Conservation (phyloP, 2,888 invertebrate species). For the Apotomis betuletana region DNA sequence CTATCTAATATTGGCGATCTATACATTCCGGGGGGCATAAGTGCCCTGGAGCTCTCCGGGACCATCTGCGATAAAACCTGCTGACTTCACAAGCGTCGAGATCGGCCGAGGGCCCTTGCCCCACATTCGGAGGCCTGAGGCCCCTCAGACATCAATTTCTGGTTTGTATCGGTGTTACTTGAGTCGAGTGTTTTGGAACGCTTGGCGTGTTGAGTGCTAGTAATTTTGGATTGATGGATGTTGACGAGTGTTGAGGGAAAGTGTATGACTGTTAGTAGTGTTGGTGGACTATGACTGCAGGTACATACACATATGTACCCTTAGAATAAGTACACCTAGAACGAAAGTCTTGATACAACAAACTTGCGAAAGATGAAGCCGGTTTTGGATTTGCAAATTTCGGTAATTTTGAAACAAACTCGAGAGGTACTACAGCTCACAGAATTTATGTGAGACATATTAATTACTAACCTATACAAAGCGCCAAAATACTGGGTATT, state of each 20-base stretch:
- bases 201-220: constrained; percentile 38
- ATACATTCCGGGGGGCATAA: constrained; percentile 25
- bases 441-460: too few relatives aligned
- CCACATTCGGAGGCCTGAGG: constrained; percentile 50
- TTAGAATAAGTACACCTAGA: too few relatives aligned
- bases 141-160: constrained; percentile 48
- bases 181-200: constrained; percentile 38
- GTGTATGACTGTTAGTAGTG: too few relatives aligned
- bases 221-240: constrained; percentile 34
- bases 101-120: constrained; percentile 51
- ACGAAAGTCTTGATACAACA: too few relatives aligned
- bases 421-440: too few relatives aligned
- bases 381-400: too few relatives aligned
- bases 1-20: constrained; percentile 41
- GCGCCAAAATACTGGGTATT: too few relatives aligned
- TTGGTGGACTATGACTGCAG: too few relatives aligned
- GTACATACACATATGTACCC: too few relatives aligned
- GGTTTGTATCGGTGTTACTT: constrained; percentile 50
- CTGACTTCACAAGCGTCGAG: constrained; percentile 49
- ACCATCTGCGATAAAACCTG: constrained; percentile 50
- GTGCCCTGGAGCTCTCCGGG: constrained; percentile 40
- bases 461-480: too few relatives aligned
- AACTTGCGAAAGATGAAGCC: too few relatives aligned
- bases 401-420: too few relatives aligned
- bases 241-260: not conserved